These are phyloP conservation scores for Erythrolamprus reginae DNA, from an alignment of 2,113 vertebrate genomes.

Conservation along the genomic window DNA sequence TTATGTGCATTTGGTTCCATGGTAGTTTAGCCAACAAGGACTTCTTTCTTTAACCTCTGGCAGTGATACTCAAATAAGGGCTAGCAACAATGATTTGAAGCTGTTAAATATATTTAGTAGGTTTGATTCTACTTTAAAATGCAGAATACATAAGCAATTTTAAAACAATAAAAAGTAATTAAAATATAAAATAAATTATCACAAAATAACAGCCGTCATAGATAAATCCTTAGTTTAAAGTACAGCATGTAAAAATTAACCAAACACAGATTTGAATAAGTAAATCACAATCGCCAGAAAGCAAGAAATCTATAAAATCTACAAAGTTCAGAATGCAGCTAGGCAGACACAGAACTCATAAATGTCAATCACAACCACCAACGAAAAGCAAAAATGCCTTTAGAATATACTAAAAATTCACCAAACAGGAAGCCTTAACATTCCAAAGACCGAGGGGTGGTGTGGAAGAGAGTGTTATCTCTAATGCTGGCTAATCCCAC, in stretches of 20 bases:
- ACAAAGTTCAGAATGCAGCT: background rate
- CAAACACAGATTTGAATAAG: background rate
- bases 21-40: background rate
- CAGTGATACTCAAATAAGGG: background rate
- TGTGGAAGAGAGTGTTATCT: background rate
- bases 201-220: background rate
- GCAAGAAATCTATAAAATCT: background rate
- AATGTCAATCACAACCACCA: background rate
- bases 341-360: background rate
- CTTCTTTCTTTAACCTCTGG: background rate
- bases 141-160: background rate
- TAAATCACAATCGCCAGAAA: background rate
- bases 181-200: background rate
- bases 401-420: background rate
- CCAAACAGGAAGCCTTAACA: background rate
- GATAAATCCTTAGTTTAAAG: background rate
- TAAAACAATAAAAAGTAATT: background rate
- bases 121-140: background rate
- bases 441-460: background rate
- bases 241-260: background rate
- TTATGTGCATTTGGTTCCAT: background rate
- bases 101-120: background rate
- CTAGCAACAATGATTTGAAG: background rate
- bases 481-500: background rate
- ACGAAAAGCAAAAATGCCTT: background rate